Base-by-base conservation (phyloP, 2,888 invertebrate genomes). In the Helicoverpa assulta region DNA sequence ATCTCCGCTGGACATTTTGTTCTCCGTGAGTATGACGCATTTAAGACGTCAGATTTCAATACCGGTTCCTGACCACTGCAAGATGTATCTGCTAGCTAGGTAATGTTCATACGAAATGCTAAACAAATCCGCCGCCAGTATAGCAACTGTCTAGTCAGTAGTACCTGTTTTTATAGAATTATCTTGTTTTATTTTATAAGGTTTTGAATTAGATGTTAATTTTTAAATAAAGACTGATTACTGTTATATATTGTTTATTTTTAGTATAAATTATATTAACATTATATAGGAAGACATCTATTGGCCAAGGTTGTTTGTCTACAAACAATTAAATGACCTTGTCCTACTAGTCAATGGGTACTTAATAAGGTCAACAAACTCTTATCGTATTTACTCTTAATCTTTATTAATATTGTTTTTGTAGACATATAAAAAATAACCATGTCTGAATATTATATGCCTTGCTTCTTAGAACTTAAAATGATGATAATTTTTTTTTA, bases 151-250 rank as follows among this genome's bases (percentile, higher is more conserved):
- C 60, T 76, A 79, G 67, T 76, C 68, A 61, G 47, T 50, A 33
- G n/a, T 62, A 64, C 47, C 58, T 73, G 40, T 68, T 66, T 47
- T 70, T 51, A 55, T 19, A 66, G 43, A 62, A 59, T 63, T 69
- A 66, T 63, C 52, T 74, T 65, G 67, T 75, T 55, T 76, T 52
- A 77, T 70, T n/a, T n/a, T 67, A 7, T 73, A 80, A 86, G 82
- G 68, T 78, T 81, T 62, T 72, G 65, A 69, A 73, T 58, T 79
- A 77, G 71, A 65, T 69, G 19, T 76, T 78, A 72, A 43, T 73
- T 76, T 78, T 70, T 50, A 82, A 88, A 88, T 91, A 92, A 90
- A 92, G 88, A 85, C 90, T 92, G 88, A 88, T 82, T 84, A 68
- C 58, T 54, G 56, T 56, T 47, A 8, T 73, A 19, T 57, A 61